Percentiles rank a stretch among this genome's conserved stretches.
Evolutionary conservation across 1,140 invertebrate genomes (phyloP).

Genomic region (Phymorhynchus buccinoides): DNA sequence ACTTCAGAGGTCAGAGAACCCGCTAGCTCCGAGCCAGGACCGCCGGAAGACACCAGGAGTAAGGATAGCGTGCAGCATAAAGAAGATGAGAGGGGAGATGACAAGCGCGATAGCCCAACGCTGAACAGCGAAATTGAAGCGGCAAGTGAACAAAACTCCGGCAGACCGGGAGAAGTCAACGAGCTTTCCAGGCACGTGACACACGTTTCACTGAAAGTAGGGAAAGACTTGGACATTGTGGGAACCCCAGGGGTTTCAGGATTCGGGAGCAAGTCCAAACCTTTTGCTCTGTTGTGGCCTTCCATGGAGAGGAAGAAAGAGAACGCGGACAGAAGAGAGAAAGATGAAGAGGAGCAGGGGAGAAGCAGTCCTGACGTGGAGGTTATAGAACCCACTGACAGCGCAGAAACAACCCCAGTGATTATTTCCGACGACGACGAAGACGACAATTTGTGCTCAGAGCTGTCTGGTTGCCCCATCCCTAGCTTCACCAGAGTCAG

Average conservation of each 20-base stretch:
- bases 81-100: background rate
- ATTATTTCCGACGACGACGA: too few relatives aligned
- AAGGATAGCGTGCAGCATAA: too few relatives aligned
- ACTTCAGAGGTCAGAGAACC: background rate
- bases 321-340: background rate
- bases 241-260: background rate
- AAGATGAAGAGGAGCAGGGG: background rate
- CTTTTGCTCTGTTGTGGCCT: background rate
- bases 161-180: background rate
- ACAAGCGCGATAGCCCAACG: background rate
- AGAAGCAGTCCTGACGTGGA: too few relatives aligned
- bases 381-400: too few relatives aligned
- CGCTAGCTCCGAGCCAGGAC: background rate
- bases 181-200: background rate
- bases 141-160: background rate
- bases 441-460: background rate
- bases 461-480: background rate
- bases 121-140: background rate
- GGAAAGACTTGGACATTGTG: conserved; percentile 10
- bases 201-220: background rate
- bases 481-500: background rate
- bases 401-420: too few relatives aligned
- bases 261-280: background rate
- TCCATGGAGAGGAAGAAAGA: background rate
- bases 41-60: too few relatives aligned